phyloP scores from a whole-genome alignment of 2,888 invertebrate genomes.

The Lasioglossum leucozonium region DNA sequence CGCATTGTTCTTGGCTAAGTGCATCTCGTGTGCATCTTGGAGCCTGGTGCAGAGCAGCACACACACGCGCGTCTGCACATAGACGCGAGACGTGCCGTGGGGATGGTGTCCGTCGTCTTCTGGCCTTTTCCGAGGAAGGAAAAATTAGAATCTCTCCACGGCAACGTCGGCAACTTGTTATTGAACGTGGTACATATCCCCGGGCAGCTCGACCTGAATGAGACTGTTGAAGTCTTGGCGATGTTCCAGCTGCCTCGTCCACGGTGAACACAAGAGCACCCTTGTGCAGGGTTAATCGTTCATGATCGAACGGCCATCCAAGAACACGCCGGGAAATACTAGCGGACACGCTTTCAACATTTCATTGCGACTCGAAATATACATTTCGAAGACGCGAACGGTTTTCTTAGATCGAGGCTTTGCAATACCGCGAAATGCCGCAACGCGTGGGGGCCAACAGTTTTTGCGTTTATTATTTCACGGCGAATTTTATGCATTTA shows the following conservation, averaged over 20 bases:
- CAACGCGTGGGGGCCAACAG: too few species aligned
- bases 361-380: not conserved
- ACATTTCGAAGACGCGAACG: too few species aligned
- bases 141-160: slow-evolving; percentile 65
- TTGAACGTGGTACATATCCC: slow-evolving; percentile 69
- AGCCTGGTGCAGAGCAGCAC: not conserved
- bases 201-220: slow-evolving; percentile 73
- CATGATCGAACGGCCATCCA: slow-evolving; percentile 67
- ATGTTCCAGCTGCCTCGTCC: slow-evolving; percentile 65
- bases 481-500: too few species aligned
- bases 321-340: slow-evolving; percentile 25
- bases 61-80: not conserved
- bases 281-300: slow-evolving; percentile 75
- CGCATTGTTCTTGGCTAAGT: slow-evolving; percentile 51
- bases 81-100: not conserved
- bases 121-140: slow-evolving; percentile 32
- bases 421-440: too few species aligned
- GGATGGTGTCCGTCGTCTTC: not conserved
- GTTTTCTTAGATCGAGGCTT: too few species aligned
- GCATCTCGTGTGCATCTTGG: slow-evolving; percentile 19
- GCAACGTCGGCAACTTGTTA: slow-evolving; percentile 74
- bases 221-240: slow-evolving; percentile 74
- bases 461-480: too few species aligned
- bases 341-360: not conserved
- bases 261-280: slow-evolving; percentile 69